Evolutionary conservation across 2,113 vertebrate genomes (phyloP).

Genomic region (Himantopus leucocephalus): DNA sequence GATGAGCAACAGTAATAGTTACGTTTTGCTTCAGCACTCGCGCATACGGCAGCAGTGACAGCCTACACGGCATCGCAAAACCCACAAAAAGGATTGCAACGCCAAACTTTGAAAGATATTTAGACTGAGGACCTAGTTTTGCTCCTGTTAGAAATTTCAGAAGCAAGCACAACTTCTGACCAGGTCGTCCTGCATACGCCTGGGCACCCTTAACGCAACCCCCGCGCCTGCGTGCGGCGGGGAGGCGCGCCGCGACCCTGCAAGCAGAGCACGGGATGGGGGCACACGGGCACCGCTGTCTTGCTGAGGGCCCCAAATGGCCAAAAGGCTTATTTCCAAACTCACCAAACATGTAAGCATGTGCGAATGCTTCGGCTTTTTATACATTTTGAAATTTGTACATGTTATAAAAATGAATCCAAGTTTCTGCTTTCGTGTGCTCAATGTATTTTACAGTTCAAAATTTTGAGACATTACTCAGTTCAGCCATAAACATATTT

Average conservation of each 20-base stretch:
- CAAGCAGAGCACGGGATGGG: background rate
- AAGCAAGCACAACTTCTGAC: background rate
- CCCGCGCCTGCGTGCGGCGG: accelerated
- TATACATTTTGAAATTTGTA: background rate
- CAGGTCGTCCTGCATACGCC: background rate
- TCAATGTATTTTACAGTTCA: background rate
- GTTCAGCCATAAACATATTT: background rate
- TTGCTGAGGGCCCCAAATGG: background rate
- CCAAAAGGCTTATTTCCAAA: background rate
- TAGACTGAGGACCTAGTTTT: background rate
- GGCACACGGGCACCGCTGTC: accelerated
- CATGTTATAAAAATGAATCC: background rate
- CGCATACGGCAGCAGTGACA: background rate
- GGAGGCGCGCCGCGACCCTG: background rate
- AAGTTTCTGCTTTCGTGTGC: background rate
- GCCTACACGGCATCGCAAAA: accelerated
- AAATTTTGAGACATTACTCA: background rate
- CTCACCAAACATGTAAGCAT: background rate
- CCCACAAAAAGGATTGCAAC: background rate
- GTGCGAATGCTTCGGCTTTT: background rate
- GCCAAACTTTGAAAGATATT: background rate
- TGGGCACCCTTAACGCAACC: background rate
- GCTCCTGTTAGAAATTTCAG: background rate
- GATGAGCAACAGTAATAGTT: background rate
- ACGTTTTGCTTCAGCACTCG: background rate